Conservation (phyloP, 2,113 vertebrate genomes). For the Butastur rufipennis region DNA sequence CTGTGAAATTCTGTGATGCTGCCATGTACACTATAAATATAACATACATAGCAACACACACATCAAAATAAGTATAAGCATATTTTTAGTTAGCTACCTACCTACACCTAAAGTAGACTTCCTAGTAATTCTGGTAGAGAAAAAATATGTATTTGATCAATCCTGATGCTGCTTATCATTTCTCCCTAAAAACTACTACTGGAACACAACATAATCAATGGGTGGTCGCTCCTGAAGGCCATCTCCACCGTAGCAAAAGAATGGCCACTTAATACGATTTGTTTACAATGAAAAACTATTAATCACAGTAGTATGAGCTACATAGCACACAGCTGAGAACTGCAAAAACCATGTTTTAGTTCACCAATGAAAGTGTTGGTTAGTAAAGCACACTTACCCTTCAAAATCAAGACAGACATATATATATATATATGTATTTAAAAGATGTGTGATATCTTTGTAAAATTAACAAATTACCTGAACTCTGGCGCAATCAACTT, state of each 20-base stretch:
- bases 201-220: neutral
- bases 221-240: accelerated
- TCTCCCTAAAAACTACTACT: neutral
- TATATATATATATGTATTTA: neutral
- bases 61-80: neutral
- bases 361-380: neutral
- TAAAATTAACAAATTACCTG: neutral
- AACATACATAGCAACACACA: neutral
- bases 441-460: neutral
- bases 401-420: neutral
- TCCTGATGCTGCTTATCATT: neutral
- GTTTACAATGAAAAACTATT: neutral
- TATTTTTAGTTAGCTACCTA: neutral
- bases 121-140: neutral
- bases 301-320: neutral
- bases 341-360: neutral
- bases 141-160: neutral
- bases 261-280: neutral
- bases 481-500: neutral
- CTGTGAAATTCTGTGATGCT: neutral
- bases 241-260: neutral
- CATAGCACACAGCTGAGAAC: neutral
- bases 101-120: neutral
- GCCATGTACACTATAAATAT: neutral
- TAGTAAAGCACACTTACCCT: neutral